Conservation (phyloP, 2,888 invertebrate genomes). For the Cataglyphis altisquamis region DNA sequence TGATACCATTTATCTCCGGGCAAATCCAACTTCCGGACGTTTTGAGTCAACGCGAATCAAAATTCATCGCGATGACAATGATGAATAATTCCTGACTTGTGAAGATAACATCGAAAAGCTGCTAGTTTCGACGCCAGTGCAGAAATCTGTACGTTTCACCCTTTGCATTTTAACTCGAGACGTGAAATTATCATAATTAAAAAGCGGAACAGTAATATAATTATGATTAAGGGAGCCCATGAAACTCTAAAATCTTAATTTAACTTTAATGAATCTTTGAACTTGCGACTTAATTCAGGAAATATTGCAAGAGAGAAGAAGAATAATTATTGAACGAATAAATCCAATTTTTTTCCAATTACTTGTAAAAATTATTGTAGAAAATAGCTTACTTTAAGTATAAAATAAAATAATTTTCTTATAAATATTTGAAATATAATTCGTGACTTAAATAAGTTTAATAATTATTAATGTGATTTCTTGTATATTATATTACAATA, state of each 20-base stretch:
- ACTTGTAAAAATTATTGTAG: background rate
- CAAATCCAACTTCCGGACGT: conserved; percentile 41
- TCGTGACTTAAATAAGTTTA: background rate
- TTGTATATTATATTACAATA: background rate
- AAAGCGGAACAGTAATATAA: conserved; percentile 29
- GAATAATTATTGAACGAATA: background rate
- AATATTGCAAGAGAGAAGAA: background rate
- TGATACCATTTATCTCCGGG: conserved; percentile 44
- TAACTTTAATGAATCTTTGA: conserved; percentile 23
- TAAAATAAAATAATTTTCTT: background rate
- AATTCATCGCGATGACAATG: conserved; percentile 32
- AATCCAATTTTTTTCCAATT: background rate
- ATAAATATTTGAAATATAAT: background rate
- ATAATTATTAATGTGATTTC: conserved; percentile 2
- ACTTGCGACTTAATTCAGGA: conserved; percentile 11
- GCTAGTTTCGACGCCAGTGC: background rate
- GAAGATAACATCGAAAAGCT: conserved; percentile 19
- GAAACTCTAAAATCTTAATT: conserved; percentile 23
- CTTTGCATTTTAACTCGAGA: conserved; percentile 30
- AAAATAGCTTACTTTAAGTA: background rate
- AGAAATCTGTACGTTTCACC: background rate
- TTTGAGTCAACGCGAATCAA: conserved; percentile 43
- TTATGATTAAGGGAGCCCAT: conserved; percentile 7
- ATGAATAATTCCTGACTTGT: conserved; percentile 30
- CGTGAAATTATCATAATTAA: conserved; percentile 29